Conservation (phyloP, 2,113 vertebrate species). For the Agelaius tricolor region DNA sequence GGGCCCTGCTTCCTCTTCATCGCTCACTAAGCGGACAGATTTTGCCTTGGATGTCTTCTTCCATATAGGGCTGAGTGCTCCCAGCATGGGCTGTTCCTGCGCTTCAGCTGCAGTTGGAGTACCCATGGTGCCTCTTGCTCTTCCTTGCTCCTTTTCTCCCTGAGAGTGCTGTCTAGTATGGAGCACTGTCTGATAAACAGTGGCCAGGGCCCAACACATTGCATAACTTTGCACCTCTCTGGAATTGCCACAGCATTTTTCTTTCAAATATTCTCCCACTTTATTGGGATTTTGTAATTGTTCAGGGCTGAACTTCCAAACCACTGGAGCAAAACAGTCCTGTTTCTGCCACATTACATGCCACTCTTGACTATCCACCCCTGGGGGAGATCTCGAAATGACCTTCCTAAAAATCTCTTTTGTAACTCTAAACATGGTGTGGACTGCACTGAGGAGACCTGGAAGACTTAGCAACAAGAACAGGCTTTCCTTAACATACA, state of each 20-base stretch:
- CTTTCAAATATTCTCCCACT: neutral
- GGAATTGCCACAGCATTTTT: neutral
- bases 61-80: neutral
- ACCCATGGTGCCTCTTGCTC: neutral
- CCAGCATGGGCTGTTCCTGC: neutral
- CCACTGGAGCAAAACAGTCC: neutral
- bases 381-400: neutral
- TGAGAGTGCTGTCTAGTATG: neutral
- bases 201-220: neutral
- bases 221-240: neutral
- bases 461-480: neutral
- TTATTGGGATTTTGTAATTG: neutral
- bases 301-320: neutral
- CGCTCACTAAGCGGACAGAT: fast-evolving
- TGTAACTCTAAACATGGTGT: neutral
- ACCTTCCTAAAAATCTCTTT: neutral
- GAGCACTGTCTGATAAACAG: neutral
- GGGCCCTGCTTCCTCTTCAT: neutral
- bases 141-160: neutral
- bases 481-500: neutral
- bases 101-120: neutral
- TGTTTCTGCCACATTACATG: neutral
- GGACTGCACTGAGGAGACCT: neutral
- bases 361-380: neutral
- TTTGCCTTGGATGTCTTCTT: neutral